Evolutionary conservation across 2,888 invertebrate genomes (phyloP), one percentile per base, ranked within the genome.

Genomic region (Drosophila setosimentum): DNA sequence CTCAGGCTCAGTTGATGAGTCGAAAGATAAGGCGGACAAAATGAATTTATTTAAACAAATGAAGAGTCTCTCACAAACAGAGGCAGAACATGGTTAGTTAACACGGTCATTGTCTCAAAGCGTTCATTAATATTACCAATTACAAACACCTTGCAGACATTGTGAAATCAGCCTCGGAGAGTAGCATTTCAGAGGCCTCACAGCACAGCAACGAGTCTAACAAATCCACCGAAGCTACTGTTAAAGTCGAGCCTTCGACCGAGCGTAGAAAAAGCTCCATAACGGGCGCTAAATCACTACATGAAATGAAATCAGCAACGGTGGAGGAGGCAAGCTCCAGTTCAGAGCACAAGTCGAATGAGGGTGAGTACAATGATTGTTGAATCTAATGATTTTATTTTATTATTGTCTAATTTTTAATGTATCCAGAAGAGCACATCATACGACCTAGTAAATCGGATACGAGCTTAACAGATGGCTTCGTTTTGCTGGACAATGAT

Each of bases 401-500:
- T 3, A 27, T 27, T 60, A 27, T 60, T 48, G 3, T 11, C 6
- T 16, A 1, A 6, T 51, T 49, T 87, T 86, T 10, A 1, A 21
- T 6, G 1, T 68, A 30, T 24, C 11, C 60, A 83, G 91, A 92
- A 27, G 92, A 95, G 1, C 94, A 97, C 80, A 94, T 96, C 45
- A 94, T 98, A 83, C 94, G 97, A 58, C 95, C 97, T 11, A 98
- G 98, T 93, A 98, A 98, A 94, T 97, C 97, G 3, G 98, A 98
- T 92, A 98, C 97, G 0, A 98, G 97, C 91, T 94, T 98, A 24
- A 97, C 97, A 0, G 98, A 98, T 92, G 97, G 98, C 30, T 98
- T 98, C 93, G 97, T 98, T 3, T 95, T 98, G 80, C 95, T 98
- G 18, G 87, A 95, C 91, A 91, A 94, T 92, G 87, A 94, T 91